Conservation (phyloP, 2,888 invertebrate genomes). For the Lutraria lutraria region DNA sequence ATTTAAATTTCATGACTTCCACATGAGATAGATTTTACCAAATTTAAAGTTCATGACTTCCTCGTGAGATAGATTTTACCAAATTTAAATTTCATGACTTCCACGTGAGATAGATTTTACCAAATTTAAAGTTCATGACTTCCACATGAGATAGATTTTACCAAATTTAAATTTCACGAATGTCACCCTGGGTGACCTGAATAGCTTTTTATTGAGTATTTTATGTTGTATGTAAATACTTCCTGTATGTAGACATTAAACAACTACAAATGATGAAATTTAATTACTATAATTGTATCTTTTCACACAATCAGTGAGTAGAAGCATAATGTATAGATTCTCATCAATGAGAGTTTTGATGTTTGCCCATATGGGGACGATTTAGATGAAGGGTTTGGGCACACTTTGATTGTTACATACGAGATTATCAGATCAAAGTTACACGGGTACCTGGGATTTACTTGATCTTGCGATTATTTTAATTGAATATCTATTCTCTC, state of each 20-base stretch:
- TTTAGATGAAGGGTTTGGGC: conserved; percentile 30
- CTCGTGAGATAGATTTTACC: too few species aligned
- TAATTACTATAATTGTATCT: conserved; percentile 45
- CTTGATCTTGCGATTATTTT: conserved; percentile 24
- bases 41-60: too few species aligned
- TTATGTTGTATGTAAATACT: neutral
- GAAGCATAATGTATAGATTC: conserved; percentile 34
- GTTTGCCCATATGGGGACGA: conserved; percentile 28
- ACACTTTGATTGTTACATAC: conserved; percentile 5
- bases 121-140: too few species aligned
- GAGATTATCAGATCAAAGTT: conserved; percentile 43
- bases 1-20: too few species aligned
- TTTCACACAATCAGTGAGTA: conserved; percentile 41
- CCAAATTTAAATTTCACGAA: too few species aligned
- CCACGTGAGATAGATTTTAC: too few species aligned
- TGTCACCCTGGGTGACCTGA: neutral
- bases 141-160: too few species aligned
- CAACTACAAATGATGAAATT: conserved; percentile 22
- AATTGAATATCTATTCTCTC: conserved; percentile 48
- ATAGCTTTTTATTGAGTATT: neutral
- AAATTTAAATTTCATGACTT: too few species aligned
- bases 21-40: too few species aligned
- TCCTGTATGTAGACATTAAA: neutral
- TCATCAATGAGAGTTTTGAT: conserved; percentile 25
- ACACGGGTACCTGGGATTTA: conserved; percentile 28